These are phyloP conservation scores for Pilophorus perplexus DNA, from an alignment of 2,888 invertebrate species.

Conservation along the genomic window DNA sequence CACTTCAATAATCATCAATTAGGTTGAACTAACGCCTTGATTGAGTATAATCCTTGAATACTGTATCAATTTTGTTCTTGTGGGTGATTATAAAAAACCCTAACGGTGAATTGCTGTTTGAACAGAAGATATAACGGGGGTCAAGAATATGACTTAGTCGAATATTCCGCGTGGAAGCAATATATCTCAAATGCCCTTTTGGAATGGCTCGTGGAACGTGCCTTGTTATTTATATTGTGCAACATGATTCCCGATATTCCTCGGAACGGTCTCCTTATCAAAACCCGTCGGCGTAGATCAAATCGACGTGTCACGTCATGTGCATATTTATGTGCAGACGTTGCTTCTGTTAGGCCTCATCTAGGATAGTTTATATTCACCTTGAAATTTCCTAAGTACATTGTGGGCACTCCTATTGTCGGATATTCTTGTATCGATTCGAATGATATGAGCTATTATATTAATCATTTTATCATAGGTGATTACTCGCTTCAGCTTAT, in stretches of 20 bases:
- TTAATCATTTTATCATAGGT: too few relatives aligned
- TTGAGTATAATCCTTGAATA: too few relatives aligned
- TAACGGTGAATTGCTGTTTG: neutral
- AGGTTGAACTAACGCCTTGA: too few relatives aligned
- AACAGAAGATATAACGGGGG: neutral
- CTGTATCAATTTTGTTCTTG: too few relatives aligned
- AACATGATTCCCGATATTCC: neutral
- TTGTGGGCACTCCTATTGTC: too few relatives aligned
- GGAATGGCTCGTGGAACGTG: neutral
- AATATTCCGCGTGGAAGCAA: neutral
- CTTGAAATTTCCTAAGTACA: too few relatives aligned
- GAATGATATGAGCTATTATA: too few relatives aligned
- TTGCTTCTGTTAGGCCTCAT: neutral
- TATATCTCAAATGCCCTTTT: conserved; percentile 16
- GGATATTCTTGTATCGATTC: too few relatives aligned
- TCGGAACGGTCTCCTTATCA: conserved; percentile 1
- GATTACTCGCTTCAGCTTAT: too few relatives aligned
- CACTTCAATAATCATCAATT: too few relatives aligned
- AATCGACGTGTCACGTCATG: neutral
- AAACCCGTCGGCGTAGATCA: conserved; percentile 7
- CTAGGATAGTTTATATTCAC: too few relatives aligned
- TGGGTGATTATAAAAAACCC: neutral
- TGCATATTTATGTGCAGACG: neutral
- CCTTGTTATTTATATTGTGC: conserved; percentile 3
- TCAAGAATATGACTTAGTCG: neutral